Conservation (phyloP, 2,888 invertebrate genomes). For the Polietes domitor region DNA sequence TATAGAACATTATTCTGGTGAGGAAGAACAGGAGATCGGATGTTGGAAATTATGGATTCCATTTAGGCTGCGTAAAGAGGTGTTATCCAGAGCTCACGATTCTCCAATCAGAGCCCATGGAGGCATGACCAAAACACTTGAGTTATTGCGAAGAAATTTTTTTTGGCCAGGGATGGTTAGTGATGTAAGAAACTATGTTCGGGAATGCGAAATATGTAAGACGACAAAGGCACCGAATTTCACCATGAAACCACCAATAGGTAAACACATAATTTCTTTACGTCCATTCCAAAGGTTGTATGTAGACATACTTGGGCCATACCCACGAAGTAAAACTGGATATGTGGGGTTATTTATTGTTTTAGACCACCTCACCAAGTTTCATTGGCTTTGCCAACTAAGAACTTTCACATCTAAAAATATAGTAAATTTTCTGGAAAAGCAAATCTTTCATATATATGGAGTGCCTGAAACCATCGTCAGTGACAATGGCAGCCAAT, state of each 20-base stretch:
- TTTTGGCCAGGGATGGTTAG: constrained; percentile 38
- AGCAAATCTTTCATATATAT: constrained; percentile 69
- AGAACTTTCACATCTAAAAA: constrained; percentile 31
- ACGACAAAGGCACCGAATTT: constrained; percentile 45
- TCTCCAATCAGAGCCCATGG: constrained; percentile 24
- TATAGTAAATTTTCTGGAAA: constrained; percentile 33
- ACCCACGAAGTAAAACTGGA: constrained; percentile 54
- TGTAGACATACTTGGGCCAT: constrained; percentile 53
- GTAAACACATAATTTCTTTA: background rate
- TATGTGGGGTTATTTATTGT: constrained; percentile 29
- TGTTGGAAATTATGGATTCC: constrained; percentile 54
- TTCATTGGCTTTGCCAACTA: constrained; percentile 25
- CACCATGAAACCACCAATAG: constrained; percentile 55
- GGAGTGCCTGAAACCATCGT: constrained; percentile 63
- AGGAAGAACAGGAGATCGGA: too few species aligned
- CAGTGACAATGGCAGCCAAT: constrained; percentile 71
- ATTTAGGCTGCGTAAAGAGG: background rate
- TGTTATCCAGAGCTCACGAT: constrained; percentile 31
- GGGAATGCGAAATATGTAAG: too few species aligned
- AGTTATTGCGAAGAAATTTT: constrained; percentile 35
- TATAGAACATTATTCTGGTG: constrained; percentile 23
- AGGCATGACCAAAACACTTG: constrained; percentile 47
- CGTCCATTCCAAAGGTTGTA: constrained; percentile 62
- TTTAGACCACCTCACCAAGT: too few species aligned
- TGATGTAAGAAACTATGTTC: constrained; percentile 35